Base-by-base conservation (phyloP, 2,888 invertebrate species). In the Agrilus mali region DNA sequence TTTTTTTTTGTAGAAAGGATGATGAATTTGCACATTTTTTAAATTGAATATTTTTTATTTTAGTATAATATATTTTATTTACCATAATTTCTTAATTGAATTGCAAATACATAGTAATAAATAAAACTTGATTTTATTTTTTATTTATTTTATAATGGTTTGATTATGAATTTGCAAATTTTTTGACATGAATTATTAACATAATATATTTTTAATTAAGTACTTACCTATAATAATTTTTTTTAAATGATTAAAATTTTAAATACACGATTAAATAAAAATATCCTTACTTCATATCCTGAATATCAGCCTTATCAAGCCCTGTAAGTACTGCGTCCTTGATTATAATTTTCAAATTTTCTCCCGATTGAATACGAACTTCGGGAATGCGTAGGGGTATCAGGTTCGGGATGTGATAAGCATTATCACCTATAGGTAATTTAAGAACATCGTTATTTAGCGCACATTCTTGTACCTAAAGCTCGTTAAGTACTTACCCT, bases 381-480 rank as follows among this genome's bases (percentile, higher is more conserved):
- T 54, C 47, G 1, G 58, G 57, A 16, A 57, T 41, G 27, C 47
- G 48, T 13, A 63, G 41, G 1, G 63, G 63, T 1, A 43, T 14
- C 47, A 63, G 40, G 15, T 47, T 53, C n/a, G 63, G 60, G 20
- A 63, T 50, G 40, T 57, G 54, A 36, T 55, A 54, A 36, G 49
- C 46, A 27, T 50, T 54, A 42, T 63, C 61, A 20, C 63, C 63
- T 61, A 35, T 43, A 54, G n/a, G n/a, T n/a, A n/a, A 52, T 43
- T 7, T 13, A 15, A 8, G 15, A 17, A 40, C 33, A 32, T 17
- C 14, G 6, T 33, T 27, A 17, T 27, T 32, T 22, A 39, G 12
- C 40, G 37, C 4, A 27, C 15, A n/a, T 27, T 27, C 27, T 27
- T 27, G 27, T 8, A n/a, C n/a, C n/a, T n/a, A 27, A 27, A 27